phyloP scores from a whole-genome alignment of 1,140 invertebrate species.

The Drepana arcuata region DNA sequence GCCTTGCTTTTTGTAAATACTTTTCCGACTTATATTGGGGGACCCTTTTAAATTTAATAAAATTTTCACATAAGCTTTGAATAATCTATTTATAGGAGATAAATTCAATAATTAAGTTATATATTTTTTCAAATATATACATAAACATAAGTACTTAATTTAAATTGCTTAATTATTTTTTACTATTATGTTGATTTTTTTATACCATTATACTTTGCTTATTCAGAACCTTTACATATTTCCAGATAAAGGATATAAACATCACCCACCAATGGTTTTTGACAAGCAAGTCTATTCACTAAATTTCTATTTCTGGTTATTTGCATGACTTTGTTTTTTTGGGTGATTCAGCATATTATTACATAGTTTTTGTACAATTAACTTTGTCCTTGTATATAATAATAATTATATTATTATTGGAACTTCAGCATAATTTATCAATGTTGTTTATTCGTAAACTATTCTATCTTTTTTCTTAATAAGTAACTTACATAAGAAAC shows the following conservation, averaged over 20 bases:
- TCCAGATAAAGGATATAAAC: conserved; percentile 23
- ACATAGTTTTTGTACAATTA: too few relatives aligned
- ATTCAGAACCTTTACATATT: too few relatives aligned
- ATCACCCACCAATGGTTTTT: conserved; percentile 33
- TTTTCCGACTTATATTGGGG: not conserved
- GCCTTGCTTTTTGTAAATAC: not conserved
- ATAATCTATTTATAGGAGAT: not conserved
- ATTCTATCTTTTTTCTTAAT: too few relatives aligned
- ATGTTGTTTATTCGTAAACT: too few relatives aligned
- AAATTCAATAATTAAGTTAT: conserved; percentile 4
- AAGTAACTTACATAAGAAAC: too few relatives aligned
- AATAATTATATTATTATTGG: too few relatives aligned
- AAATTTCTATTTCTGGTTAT: too few relatives aligned
- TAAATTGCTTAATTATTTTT: conserved; percentile 3
- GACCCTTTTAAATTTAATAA: not conserved
- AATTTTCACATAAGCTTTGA: not conserved
- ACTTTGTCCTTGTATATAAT: too few relatives aligned
- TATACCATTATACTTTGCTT: too few relatives aligned
- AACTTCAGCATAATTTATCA: too few relatives aligned
- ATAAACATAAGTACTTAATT: not conserved
- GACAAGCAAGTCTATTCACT: conserved; percentile 53
- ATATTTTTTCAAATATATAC: conserved; percentile 5
- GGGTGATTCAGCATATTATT: too few relatives aligned
- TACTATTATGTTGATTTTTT: conserved; percentile 5
- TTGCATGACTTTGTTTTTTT: too few relatives aligned